Evolutionary conservation across 2,797 vertebrate genomes (phyloP), one percentile per base, ranked within the genome.

Genomic region (Crenuchus spilurus): DNA sequence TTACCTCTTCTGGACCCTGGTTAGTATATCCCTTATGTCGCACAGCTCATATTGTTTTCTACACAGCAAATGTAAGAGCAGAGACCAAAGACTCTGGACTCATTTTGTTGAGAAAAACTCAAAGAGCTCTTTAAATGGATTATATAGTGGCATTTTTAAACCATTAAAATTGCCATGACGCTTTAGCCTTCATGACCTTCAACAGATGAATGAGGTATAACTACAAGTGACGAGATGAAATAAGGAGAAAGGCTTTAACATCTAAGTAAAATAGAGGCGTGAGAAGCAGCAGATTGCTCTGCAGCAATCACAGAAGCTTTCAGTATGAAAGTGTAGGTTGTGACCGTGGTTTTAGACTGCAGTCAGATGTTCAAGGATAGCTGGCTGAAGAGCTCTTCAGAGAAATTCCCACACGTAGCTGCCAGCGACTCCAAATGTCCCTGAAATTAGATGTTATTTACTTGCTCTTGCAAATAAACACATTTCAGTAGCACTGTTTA

Each of bases 1-100:
- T 90, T 99, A 98, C 0, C 90, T 97, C 84, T 95, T 99, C 80
- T 98, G 97, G 97, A 99, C 97, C 0, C 89, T 98, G 94, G 97
- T 98, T 90, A 93, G 74, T 71, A 70, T 6, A 48, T 16, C 24
- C 26, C 24, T 10, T 3, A 0, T 48, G 3, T 7, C 9, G 35
- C 48, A 55, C 22, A 30, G 11, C 14, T 8, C 18, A 11, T 7
- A 20, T 30, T 13, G 0, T 22, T n/a, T 46, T 22, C 18, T 13
- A 20, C 3, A 33, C 20, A 54, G 2, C 33, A 4, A 33, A 8
- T 57, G 18, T 22, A 48, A 48, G 46, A 22, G 1, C 1, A 31
- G n/a, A n/a, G n/a, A n/a, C n/a, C n/a, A n/a, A n/a, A n/a, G n/a
- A n/a, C n/a, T n/a, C n/a, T n/a, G n/a, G n/a, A n/a, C n/a, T n/a